Conservation (phyloP, 2,888 invertebrate genomes). For the Apotomis turbidana region DNA sequence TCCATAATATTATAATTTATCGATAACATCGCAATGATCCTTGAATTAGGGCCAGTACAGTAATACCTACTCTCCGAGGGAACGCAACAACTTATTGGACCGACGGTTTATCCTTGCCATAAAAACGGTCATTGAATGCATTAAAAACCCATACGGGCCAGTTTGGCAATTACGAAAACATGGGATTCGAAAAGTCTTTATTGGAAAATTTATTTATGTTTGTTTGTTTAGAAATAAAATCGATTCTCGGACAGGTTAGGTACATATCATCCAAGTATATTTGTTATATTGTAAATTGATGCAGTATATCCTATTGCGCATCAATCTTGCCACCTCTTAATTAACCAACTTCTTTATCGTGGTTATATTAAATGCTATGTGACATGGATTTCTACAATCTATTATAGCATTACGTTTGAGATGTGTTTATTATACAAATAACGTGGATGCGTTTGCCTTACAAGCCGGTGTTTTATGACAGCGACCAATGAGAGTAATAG, state of each 20-base stretch:
- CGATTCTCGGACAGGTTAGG: no score
- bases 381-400: no score
- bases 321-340: no score
- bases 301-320: background rate
- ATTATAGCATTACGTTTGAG: background rate
- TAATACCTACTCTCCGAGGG: slow-evolving; percentile 11
- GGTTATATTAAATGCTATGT: no score
- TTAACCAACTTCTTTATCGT: no score
- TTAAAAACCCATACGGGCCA: slow-evolving; percentile 18
- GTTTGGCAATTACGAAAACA: slow-evolving; percentile 16
- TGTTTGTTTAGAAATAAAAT: background rate
- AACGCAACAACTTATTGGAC: slow-evolving; percentile 11
- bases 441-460: background rate
- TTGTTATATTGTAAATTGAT: background rate
- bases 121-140: slow-evolving; percentile 21
- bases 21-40: no score
- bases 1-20: no score
- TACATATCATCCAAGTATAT: background rate
- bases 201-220: slow-evolving; percentile 2
- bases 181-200: slow-evolving; percentile 8
- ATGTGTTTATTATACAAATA: background rate
- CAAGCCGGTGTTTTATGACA: no score
- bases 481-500: no score
- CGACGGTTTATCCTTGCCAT: slow-evolving; percentile 27
- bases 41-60: background rate